Conservation (phyloP, 2,113 vertebrate genomes). For the Protomyctophum bolini region DNA sequence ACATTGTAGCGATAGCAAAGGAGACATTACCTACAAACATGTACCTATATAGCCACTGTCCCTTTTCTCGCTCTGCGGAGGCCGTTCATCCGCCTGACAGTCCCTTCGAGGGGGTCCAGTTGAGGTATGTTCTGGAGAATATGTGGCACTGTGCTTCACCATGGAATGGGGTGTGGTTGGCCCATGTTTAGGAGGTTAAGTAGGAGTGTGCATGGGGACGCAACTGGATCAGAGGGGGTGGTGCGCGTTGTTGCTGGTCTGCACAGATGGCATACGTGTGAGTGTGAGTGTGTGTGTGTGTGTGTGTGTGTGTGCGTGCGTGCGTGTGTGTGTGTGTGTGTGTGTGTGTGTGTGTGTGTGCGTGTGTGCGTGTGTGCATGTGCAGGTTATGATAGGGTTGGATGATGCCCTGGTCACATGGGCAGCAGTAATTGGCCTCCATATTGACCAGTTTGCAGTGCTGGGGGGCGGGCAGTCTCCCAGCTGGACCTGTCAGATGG, state of each 20-base stretch:
- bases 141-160: neutral
- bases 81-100: constrained; percentile 10
- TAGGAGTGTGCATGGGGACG: constrained; percentile 60
- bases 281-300: constrained; percentile 68
- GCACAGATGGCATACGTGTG: constrained; percentile 12
- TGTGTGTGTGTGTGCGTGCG: constrained; percentile 7
- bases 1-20: too few species aligned
- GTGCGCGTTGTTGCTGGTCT: neutral
- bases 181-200: constrained; percentile 76
- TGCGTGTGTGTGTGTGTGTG: constrained; percentile 21
- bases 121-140: constrained; percentile 18
- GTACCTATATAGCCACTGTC: too few species aligned
- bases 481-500: constrained; percentile 81
- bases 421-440: constrained; percentile 82
- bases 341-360: constrained; percentile 10
- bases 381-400: constrained; percentile 77
- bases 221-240: constrained; percentile 60
- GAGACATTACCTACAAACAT: too few species aligned
- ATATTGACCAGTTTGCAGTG: constrained; percentile 82
- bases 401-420: constrained; percentile 78
- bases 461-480: constrained; percentile 76
- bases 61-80: neutral
- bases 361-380: constrained; percentile 32
- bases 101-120: constrained; percentile 24
- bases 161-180: constrained; percentile 51